A percentile compares a stretch with the other conserved stretches of the same genome.
Evolutionary conservation across 2,797 vertebrate species (phyloP).

Genomic region (Muscicapa comitata): DNA sequence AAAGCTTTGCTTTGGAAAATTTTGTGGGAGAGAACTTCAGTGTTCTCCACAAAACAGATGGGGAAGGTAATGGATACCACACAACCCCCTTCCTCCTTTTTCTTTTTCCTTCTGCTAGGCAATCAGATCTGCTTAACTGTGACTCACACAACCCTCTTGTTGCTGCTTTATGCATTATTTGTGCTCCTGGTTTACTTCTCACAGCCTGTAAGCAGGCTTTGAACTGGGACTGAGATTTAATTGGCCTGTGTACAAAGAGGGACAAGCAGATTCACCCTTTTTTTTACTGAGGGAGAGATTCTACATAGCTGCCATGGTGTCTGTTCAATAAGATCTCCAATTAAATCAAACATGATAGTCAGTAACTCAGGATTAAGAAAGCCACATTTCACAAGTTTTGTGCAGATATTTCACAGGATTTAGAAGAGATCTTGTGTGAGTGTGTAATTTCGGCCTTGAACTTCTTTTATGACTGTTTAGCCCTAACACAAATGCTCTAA

Average conservation of each 20-base stretch:
- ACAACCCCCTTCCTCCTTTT: neutral
- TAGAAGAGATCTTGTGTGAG: neutral
- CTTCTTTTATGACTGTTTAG: neutral
- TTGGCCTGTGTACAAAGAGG: neutral
- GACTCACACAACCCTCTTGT: neutral
- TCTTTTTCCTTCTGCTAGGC: neutral
- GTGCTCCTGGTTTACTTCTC: neutral
- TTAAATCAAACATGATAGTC: neutral
- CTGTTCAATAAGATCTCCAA: neutral
- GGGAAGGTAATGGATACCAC: neutral
- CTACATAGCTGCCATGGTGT: fast-evolving
- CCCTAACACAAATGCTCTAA: neutral
- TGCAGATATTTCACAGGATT: neutral
- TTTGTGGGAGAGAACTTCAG: neutral
- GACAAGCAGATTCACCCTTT: neutral
- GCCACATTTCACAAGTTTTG: neutral
- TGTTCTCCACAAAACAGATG: neutral
- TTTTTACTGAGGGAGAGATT: neutral
- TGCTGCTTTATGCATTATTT: neutral
- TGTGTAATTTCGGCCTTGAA: neutral
- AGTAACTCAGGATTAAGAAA: neutral
- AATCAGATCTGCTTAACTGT: neutral
- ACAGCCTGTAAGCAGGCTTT: neutral
- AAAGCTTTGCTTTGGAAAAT: neutral
- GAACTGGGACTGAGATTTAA: neutral